Base-by-base conservation (phyloP, 2,113 vertebrate species). In the Beaufortia kweichowensis region DNA sequence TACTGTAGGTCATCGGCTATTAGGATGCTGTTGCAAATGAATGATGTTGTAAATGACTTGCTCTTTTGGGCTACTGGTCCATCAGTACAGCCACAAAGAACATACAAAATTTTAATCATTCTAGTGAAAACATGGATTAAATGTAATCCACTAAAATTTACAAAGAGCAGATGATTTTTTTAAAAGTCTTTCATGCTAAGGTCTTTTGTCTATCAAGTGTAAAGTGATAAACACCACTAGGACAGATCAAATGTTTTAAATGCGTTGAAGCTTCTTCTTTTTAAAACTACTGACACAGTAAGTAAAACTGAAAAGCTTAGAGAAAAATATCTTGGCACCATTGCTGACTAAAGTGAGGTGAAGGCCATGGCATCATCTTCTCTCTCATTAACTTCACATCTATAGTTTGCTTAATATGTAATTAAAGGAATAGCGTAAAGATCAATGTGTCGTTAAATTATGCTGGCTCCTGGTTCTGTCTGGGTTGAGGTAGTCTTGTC, bases 381-480 rank as follows among this genome's bases (percentile, higher is more conserved):
- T 77, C 77, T 84, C 79, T 77, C 79, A 81, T 86, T 84, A 81
- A 84, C 89, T 84, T 84, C 62, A 66, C 76, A 80, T 85, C 83
- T 86, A 75, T 83, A 83, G 79, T 78, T 83, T 48, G 60, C 84
- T 86, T 89, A 85, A 87, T 84, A 85, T 86, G 83, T 79, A 85
- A 85, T 86, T 84, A 85, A 87, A 83, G 81, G 81, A 83, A 85
- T 86, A 83, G 78, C 43, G 75, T 83, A 82, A 81, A 83, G 85
- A 88, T 88, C 83, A 87, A 85, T 83, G 82, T 80, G 83, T 88
- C 83, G 86, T 80, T 86, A 86, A 87, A 88, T 88, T 76, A 85
- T 83, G 78, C 83, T 86, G 85, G 84, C 86, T 84, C 69, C 50
- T 33, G 71, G 41, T 46, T 74, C 79, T 55, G 76, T 83, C 81